A percentile compares a stretch with the other conserved stretches of the same genome.
These are phyloP conservation scores for Lophochroa leadbeateri DNA, from an alignment of 2,113 vertebrate species.

Conservation along the genomic window DNA sequence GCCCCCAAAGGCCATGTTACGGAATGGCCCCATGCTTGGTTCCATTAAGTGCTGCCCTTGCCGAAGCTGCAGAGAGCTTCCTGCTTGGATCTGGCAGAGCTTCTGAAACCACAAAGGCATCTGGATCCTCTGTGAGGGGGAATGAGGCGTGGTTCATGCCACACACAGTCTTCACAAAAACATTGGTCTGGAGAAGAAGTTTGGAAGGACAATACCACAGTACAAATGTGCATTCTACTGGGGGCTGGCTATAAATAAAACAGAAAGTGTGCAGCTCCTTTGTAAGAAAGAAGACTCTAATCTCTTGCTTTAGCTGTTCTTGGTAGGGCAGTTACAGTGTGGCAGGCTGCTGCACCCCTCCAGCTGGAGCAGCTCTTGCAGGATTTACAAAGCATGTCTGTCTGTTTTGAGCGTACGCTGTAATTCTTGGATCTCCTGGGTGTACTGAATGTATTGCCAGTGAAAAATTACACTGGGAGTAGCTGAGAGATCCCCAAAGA, in stretches of 20 bases:
- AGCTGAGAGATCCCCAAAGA: not conserved
- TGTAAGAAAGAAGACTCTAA: not conserved
- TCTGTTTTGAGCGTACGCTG: not conserved
- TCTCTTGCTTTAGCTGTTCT: not conserved
- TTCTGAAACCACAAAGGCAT: conserved; percentile 8
- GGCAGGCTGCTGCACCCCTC: not conserved
- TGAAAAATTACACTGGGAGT: not conserved
- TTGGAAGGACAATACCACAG: not conserved
- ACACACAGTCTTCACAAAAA: not conserved
- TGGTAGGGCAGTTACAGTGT: not conserved
- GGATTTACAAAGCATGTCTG: not conserved
- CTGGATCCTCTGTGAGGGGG: not conserved
- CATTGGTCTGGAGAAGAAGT: not conserved
- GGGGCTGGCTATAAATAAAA: not conserved
- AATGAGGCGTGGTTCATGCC: not conserved
- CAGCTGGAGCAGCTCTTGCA: not conserved
- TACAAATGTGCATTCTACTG: not conserved
- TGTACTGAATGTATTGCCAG: not conserved
- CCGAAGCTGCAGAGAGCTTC: not conserved
- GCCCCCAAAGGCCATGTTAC: not conserved
- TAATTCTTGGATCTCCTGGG: not conserved
- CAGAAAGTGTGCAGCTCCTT: not conserved
- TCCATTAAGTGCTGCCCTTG: not conserved
- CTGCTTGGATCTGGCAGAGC: not conserved
- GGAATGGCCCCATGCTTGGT: not conserved